A percentile compares a stretch with the other conserved stretches of the same genome.
Conservation (phyloP, 1,140 invertebrate genomes). For the Leucophenga varia region DNA sequence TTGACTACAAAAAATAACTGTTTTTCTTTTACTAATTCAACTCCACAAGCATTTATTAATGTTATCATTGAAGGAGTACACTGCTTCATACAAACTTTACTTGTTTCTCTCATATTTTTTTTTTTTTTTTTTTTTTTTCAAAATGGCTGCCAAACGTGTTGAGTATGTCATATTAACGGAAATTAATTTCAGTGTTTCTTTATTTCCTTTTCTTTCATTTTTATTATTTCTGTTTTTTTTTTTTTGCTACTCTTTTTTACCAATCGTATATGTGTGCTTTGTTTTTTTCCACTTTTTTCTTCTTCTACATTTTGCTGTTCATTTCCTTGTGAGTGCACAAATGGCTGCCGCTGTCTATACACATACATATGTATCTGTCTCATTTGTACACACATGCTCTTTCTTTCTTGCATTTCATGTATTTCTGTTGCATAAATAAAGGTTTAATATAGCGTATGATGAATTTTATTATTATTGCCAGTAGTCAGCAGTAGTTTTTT, state of each 20-base stretch:
- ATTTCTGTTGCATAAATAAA: background rate
- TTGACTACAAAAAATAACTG: too few relatives aligned
- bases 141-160: background rate
- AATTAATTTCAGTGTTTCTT: slow-evolving; percentile 38
- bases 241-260: slow-evolving; percentile 18
- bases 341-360: slow-evolving; percentile 3
- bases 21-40: too few relatives aligned
- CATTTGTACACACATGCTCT: too few relatives aligned
- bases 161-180: slow-evolving; percentile 31
- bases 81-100: too few relatives aligned
- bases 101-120: too few relatives aligned
- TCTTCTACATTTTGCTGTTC: slow-evolving; percentile 29
- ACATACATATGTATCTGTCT: too few relatives aligned
- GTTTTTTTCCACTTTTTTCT: slow-evolving; percentile 8
- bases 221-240: slow-evolving; percentile 13
- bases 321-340: slow-evolving; percentile 40
- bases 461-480: slow-evolving; percentile 16
- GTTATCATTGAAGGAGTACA: too few relatives aligned
- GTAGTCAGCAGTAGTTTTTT: too few relatives aligned
- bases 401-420: too few relatives aligned
- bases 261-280: slow-evolving; percentile 15
- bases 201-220: slow-evolving; percentile 9
- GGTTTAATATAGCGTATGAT: slow-evolving; percentile 22
- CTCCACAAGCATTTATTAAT: too few relatives aligned
- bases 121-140: too few relatives aligned